Evolutionary conservation across 2,113 vertebrate species (phyloP), one percentile per base, ranked within the genome.

Genomic region (Herpetotheres cachinnans): DNA sequence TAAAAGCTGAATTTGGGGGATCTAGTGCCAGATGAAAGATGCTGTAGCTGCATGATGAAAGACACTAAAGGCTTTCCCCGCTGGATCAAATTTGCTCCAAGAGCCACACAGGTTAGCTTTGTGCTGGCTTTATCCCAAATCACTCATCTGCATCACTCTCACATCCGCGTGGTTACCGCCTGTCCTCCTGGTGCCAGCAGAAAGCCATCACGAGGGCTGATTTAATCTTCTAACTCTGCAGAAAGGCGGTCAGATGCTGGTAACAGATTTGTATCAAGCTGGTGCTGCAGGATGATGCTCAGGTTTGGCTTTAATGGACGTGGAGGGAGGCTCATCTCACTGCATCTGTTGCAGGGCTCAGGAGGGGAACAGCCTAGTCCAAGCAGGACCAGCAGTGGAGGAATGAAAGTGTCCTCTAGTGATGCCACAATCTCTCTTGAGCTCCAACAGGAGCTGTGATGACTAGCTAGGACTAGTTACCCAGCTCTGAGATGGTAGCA

Each of bases 181-280:
- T 65, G 72, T 58, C 61, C 55, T 62, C n/a, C 32, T 38, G 50
- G 36, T 44, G 66, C 61, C 63, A 59, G 61, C 38, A 76, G 44
- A 76, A 54, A 34, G 22, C 47, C 54, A 42, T 26, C 46, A 49
- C 0, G 2, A 54, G 46, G 55, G 11, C 3, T 2, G 0, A 5
- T 26, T 81, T 65, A 44, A 19, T 8, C 44, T 74, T 42, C 73
- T 18, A 16, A 19, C 19, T 29, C 40, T 67, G 32, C 58, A 46
- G 20, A 38, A 72, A 61, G 63, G 42, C 55, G 58, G 27, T 82
- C 63, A 66, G 70, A 17, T 55, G 46, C 18, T 50, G 47, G 6
- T 36, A 66, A 24, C 14, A 36, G 62, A 8, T 65, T 38, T n/a
- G 25, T 16, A 50, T 15, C 22, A 26, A 44, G 50, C 27, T 86